Conservation (phyloP, 1,140 invertebrate species). For the Subanguina moxae region DNA sequence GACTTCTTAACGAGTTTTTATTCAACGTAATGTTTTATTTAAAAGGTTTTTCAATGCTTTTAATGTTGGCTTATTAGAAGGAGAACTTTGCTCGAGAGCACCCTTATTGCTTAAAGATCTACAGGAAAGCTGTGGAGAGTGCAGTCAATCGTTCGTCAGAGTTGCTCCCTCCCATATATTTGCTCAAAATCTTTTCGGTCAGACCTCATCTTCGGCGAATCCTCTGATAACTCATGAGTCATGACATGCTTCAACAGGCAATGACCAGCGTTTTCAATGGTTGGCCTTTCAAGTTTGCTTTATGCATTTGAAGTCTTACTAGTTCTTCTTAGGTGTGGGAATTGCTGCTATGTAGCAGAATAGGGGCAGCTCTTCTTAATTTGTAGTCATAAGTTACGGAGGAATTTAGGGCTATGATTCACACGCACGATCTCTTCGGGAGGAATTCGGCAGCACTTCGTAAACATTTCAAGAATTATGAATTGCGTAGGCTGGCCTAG, state of each 20-base stretch:
- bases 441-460: constrained; percentile 91
- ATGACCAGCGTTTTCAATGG: constrained; percentile 75
- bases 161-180: constrained; percentile 84
- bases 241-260: constrained; percentile 69
- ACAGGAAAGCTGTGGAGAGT: not conserved
- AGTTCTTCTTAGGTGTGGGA: not conserved
- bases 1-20: not conserved
- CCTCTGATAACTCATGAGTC: no score
- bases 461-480: constrained; percentile 96
- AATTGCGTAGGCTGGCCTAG: constrained; percentile 98
- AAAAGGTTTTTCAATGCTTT: not conserved
- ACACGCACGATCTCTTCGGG: constrained; percentile 59
- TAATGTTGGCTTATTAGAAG: not conserved
- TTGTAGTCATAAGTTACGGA: no score
- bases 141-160: constrained; percentile 72
- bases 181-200: not conserved
- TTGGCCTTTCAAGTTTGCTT: no score
- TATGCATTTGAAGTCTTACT: no score
- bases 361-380: constrained; percentile 78
- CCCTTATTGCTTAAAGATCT: constrained; percentile 77
- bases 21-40: not conserved
- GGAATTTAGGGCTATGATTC: constrained; percentile 32
- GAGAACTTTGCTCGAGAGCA: constrained; percentile 66
- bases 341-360: no score
- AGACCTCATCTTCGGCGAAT: not conserved